Evolutionary conservation across 1,140 invertebrate species (phyloP).

Genomic region (Anastrepha obliqua): DNA sequence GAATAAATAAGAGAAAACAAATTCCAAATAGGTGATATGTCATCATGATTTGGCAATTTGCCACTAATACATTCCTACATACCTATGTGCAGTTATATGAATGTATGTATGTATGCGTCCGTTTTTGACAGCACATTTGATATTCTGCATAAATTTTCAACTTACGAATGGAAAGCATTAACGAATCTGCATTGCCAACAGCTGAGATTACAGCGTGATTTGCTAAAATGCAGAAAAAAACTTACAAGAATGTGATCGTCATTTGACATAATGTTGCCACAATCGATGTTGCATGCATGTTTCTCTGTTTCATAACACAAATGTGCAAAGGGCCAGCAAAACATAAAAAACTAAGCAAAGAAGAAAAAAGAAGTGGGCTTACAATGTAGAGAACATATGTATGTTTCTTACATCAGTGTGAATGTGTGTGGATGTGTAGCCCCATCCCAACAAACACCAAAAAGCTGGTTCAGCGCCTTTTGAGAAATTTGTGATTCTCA

Average conservation of each 20-base stretch:
- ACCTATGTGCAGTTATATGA: not conserved
- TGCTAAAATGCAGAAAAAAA: constrained; percentile 30
- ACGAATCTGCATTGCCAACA: not conserved
- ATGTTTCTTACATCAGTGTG: not conserved
- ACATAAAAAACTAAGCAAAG: not conserved
- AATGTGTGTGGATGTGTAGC: not conserved
- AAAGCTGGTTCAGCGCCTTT: too few relatives aligned
- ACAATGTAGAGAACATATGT: not conserved
- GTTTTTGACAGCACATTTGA: not conserved
- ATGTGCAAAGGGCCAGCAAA: not conserved
- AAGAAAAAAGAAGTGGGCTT: not conserved
- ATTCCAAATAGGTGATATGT: constrained; percentile 46
- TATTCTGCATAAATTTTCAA: not conserved
- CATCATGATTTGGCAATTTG: constrained; percentile 56
- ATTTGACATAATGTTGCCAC: constrained; percentile 54
- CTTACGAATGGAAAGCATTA: not conserved
- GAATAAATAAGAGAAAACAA: not conserved
- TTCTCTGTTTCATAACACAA: not conserved
- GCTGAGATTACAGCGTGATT: constrained; percentile 57
- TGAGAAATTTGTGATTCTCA: too few relatives aligned
- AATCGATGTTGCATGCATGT: constrained; percentile 25
- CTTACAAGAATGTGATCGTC: not conserved
- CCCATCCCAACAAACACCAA: too few relatives aligned
- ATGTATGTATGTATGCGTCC: not conserved
- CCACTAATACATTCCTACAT: not conserved